Evolutionary conservation across 2,888 invertebrate species (phyloP), one percentile per base, ranked within the genome.

Genomic region (Sepioteuthis lessoniana): DNA sequence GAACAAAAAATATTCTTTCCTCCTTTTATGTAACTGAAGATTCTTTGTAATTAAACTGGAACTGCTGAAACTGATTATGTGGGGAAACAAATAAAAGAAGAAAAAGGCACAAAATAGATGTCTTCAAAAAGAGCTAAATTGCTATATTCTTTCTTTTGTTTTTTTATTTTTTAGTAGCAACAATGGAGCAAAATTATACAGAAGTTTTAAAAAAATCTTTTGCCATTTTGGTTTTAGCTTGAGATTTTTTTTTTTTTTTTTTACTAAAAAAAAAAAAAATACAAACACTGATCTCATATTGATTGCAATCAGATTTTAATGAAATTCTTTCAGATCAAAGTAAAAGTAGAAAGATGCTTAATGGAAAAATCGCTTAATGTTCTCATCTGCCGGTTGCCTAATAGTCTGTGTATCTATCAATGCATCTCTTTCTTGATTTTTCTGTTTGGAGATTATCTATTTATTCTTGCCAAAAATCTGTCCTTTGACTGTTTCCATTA

Each of bases 271-370:
- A 35, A 16, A n/a, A n/a, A 76, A 76, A 16, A 10, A 76, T 76
- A 8, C 76, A 10, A n/a, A 76, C 16, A 76, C 16, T 76, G 76
- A 25, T 76, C 60, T 28, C 31, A 76, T 76, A n/a, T 76, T 76
- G 76, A 76, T 35, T 76, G n/a, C 19, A 76, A 76, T 76, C 76
- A 35, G n/a, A n/a, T 76, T 76, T n/a, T n/a, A 76, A 76, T 76
- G n/a, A 76, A 76, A 76, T 76, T 76, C 76, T 76, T 76, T n/a
- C n/a, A 76, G 76, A 76, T 76, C 76, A 76, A n/a, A 76, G 76
- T 13, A n/a, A 76, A 76, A 76, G n/a, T 76, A 76, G n/a, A 25
- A 55, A 25, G 55, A 55, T 25, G 16, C n/a, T n/a, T 76, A 76
- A 35, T 76, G n/a, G n/a, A 76, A 76, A 76, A 76, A 76, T 76